Percentiles rank a stretch among this genome's conserved stretches.
phyloP scores from a whole-genome alignment of 2,888 invertebrate species.

The Dynastes grantii region DNA sequence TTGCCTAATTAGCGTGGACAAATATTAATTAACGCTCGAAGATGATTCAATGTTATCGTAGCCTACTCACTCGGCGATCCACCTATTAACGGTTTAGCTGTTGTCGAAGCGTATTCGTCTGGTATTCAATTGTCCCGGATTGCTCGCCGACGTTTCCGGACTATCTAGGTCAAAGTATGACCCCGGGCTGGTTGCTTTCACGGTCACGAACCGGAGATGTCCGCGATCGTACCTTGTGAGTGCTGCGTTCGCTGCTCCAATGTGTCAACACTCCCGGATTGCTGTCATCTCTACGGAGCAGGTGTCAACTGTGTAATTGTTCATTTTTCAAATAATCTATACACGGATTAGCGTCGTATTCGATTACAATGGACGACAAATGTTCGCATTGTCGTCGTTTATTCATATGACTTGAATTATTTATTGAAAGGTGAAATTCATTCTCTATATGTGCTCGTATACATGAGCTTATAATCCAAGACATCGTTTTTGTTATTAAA shows the following conservation, averaged over 20 bases:
- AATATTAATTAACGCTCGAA: conserved; percentile 32
- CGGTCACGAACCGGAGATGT: conserved; percentile 63
- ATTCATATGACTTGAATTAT: background rate
- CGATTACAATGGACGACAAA: background rate
- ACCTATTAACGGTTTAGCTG: conserved; percentile 30
- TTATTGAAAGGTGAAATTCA: conserved; percentile 4
- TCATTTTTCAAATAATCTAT: background rate
- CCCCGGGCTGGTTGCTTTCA: conserved; percentile 62
- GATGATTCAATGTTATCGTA: conserved; percentile 26
- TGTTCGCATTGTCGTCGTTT: background rate
- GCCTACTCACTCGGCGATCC: conserved; percentile 27
- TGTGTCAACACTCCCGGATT: conserved; percentile 30
- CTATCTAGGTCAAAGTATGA: conserved; percentile 65
- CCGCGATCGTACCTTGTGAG: conserved; percentile 49
- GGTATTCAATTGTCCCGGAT: conserved; percentile 57
- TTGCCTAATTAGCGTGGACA: conserved; percentile 11
- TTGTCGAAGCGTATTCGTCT: conserved; percentile 38
- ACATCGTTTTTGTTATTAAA: background rate
- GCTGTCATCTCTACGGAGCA: conserved; percentile 26
- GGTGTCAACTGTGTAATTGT: conserved; percentile 25
- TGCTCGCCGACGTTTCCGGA: conserved; percentile 57
- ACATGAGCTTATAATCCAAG: no score
- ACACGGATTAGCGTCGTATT: background rate
- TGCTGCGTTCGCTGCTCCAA: conserved; percentile 4
- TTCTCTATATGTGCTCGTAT: background rate